phyloP scores from a whole-genome alignment of 2,888 invertebrate genomes.

The Pristionchus exspectatus region DNA sequence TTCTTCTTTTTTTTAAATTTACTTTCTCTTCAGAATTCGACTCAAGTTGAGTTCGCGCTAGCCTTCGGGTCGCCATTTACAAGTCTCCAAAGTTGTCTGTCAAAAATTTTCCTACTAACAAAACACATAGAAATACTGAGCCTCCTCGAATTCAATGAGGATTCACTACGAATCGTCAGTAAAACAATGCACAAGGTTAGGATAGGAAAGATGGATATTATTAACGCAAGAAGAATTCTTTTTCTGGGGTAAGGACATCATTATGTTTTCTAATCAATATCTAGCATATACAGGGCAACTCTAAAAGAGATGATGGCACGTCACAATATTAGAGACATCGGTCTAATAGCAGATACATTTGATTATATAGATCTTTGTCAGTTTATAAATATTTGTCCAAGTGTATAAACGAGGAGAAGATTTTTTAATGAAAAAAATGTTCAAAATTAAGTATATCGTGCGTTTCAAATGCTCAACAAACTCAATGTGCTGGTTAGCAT shows the following conservation, averaged over 20 bases:
- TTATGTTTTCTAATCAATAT: neutral
- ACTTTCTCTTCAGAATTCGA: neutral
- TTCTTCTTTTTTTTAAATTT: too few species aligned
- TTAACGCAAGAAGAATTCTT: neutral
- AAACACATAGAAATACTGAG: neutral
- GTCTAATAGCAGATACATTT: neutral
- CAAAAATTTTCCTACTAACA: neutral
- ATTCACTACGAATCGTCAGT: neutral
- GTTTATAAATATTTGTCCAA: too few species aligned
- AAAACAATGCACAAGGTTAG: neutral
- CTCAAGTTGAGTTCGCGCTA: neutral
- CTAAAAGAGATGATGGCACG: neutral
- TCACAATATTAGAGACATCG: neutral
- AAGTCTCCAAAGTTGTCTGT: neutral
- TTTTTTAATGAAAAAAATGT: too few species aligned
- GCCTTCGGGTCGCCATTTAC: neutral
- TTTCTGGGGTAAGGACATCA: neutral
- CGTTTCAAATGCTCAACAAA: too few species aligned
- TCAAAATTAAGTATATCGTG: too few species aligned
- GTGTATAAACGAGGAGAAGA: too few species aligned
- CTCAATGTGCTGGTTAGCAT: too few species aligned
- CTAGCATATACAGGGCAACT: neutral
- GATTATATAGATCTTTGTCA: neutral
- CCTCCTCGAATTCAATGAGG: neutral
- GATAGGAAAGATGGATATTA: neutral